These are phyloP conservation scores for Stictocephala bisonia DNA, from an alignment of 2,888 invertebrate genomes.

Conservation along the genomic window DNA sequence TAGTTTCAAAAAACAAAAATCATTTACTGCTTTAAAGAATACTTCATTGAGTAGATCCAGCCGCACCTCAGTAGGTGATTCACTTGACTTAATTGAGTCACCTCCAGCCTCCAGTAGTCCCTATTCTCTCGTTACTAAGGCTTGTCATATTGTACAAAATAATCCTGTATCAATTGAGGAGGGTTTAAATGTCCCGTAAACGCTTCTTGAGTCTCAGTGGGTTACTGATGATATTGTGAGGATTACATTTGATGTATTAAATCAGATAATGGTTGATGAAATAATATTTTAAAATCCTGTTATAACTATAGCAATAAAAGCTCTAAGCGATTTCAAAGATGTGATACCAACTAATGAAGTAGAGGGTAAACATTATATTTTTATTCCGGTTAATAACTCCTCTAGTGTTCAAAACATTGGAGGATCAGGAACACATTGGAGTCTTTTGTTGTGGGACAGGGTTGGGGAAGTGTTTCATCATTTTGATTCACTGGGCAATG, in stretches of 20 bases:
- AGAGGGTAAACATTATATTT: neutral
- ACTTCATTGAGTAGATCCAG: neutral
- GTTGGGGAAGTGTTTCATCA: neutral
- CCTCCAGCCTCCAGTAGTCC: slow-evolving; percentile 1
- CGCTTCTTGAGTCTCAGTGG: slow-evolving; percentile 22
- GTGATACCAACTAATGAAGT: neutral
- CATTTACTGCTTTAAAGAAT: neutral
- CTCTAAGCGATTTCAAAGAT: neutral
- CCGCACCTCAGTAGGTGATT: neutral
- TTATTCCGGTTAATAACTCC: slow-evolving; percentile 3
- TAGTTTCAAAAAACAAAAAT: slow-evolving; percentile 7
- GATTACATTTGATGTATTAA: neutral
- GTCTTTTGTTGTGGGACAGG: slow-evolving; percentile 11
- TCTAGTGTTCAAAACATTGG: neutral
- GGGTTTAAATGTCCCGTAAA: neutral
- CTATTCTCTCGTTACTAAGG: neutral
- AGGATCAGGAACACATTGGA: slow-evolving; percentile 27
- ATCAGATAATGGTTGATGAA: neutral
- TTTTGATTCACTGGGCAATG: slow-evolving; percentile 1
- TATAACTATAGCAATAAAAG: neutral
- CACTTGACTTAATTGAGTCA: neutral
- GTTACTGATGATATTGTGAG: neutral
- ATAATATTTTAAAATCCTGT: neutral
- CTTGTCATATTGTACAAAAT: neutral
- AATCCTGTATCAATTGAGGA: neutral